Conservation (phyloP, 2,888 invertebrate species). For the Onchidella celtica region DNA sequence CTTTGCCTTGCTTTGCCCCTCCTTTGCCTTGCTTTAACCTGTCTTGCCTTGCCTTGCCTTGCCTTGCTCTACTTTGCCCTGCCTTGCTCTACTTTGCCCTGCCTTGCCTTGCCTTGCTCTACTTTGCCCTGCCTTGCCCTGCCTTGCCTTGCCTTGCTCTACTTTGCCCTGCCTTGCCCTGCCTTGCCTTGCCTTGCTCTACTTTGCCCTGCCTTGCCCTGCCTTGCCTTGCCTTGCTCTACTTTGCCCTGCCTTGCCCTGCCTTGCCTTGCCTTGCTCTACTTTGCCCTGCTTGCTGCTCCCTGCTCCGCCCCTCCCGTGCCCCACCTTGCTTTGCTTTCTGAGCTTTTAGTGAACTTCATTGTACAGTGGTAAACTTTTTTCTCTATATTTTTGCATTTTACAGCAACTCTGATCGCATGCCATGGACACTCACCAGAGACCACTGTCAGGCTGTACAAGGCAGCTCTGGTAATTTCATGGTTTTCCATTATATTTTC, state of each 20-base stretch:
- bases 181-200: neutral
- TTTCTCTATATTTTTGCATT: neutral
- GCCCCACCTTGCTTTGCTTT: no score
- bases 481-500: conserved; percentile 58
- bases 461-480: conserved; percentile 56
- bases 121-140: neutral
- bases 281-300: no score
- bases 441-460: conserved; percentile 34
- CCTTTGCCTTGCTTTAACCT: neutral
- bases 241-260: no score
- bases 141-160: neutral
- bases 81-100: neutral
- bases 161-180: neutral
- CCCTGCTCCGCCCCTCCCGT: no score
- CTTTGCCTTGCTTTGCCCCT: neutral
- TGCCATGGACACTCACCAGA: neutral
- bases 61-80: conserved; percentile 1
- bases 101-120: neutral
- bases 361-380: no score
- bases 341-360: no score
- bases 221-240: neutral
- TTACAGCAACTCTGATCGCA: conserved; percentile 2
- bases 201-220: neutral
- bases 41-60: neutral
- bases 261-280: no score